A percentile compares a stretch with the other conserved stretches of the same genome.
phyloP scores from a whole-genome alignment of 2,888 invertebrate species.

The Aricia artaxerxes region DNA sequence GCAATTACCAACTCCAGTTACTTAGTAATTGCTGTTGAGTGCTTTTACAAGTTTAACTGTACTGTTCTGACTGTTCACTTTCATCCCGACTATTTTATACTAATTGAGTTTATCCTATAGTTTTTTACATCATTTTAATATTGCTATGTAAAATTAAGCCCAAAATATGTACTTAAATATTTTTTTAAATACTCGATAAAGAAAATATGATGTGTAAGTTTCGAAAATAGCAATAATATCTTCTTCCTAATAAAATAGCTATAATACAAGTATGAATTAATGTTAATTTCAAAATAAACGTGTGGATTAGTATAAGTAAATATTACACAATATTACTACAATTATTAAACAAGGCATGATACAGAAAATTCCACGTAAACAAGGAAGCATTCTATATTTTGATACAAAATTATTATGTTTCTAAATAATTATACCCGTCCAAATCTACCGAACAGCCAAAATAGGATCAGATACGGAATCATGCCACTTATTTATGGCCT shows the following conservation, averaged over 20 bases:
- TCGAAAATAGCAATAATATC: too few relatives aligned
- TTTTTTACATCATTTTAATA: too few relatives aligned
- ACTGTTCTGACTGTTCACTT: slow-evolving; percentile 9
- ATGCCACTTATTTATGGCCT: slow-evolving; percentile 71
- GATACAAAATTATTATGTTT: slow-evolving; percentile 10
- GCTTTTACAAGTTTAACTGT: slow-evolving; percentile 29
- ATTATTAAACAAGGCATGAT: neutral
- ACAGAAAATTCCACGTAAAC: neutral
- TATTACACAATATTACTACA: too few relatives aligned
- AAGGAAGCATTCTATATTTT: neutral
- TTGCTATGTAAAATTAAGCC: too few relatives aligned
- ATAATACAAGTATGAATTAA: too few relatives aligned
- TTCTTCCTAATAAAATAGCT: too few relatives aligned
- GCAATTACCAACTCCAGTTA: slow-evolving; percentile 34
- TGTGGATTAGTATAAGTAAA: too few relatives aligned
- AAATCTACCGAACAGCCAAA: slow-evolving; percentile 65
- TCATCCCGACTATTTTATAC: neutral
- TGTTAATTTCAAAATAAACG: too few relatives aligned
- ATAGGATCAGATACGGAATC: slow-evolving; percentile 55
- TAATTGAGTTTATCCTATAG: neutral
- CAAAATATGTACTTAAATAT: too few relatives aligned
- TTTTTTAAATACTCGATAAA: too few relatives aligned
- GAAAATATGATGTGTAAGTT: too few relatives aligned
- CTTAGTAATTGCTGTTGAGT: slow-evolving; percentile 33
- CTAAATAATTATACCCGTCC: slow-evolving; percentile 21